Evolutionary conservation across 2,797 vertebrate genomes (phyloP).

Genomic region (Catamblyrhynchus diadema): DNA sequence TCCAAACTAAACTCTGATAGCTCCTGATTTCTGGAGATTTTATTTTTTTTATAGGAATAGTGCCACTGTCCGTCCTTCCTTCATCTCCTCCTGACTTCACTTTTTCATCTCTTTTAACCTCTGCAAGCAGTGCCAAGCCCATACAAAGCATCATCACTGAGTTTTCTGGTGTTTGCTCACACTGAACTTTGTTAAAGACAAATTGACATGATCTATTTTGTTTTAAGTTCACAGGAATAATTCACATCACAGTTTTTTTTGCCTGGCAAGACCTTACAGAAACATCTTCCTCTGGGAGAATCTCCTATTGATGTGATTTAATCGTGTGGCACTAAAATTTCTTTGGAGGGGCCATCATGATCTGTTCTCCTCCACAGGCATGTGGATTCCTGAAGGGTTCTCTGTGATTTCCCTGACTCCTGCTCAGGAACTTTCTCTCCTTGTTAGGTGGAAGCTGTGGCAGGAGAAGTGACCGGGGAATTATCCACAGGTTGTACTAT

Average conservation of each 20-base stretch:
- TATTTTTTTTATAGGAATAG: background rate
- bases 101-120: background rate
- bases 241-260: background rate
- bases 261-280: background rate
- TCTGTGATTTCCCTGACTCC: background rate
- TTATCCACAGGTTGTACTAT: background rate
- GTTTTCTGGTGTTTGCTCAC: background rate
- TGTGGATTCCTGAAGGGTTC: background rate
- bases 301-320: background rate
- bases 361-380: background rate
- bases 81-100: background rate
- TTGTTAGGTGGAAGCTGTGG: background rate
- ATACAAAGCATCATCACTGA: background rate
- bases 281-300: background rate
- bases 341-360: background rate
- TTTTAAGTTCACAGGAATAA: background rate
- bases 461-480: background rate
- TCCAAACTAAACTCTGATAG: background rate
- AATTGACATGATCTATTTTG: accelerated
- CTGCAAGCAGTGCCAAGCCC: background rate
- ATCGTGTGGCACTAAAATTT: accelerated
- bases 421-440: background rate
- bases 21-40: background rate
- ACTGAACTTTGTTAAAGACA: background rate
- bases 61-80: background rate